Evolutionary conservation across 1,140 invertebrate genomes (phyloP), one percentile per base, ranked within the genome.

Genomic region (Bombus pyrosoma): DNA sequence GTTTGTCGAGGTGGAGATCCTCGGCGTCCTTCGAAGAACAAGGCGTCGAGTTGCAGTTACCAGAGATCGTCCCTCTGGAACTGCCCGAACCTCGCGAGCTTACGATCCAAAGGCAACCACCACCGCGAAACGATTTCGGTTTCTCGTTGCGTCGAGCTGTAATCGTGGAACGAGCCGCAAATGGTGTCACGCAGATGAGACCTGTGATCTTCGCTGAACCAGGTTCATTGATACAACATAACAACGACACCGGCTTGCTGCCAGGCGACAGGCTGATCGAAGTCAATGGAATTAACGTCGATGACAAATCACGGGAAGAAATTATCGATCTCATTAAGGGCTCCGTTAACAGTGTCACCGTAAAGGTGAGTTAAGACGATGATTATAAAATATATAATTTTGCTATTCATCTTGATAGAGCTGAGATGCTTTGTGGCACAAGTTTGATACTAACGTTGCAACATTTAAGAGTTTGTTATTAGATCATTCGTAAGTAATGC

Each of bases 171-270:
- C 95, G 97, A 32, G 90, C 92, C 59, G 91, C 94, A 10, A 93
- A 92, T 72, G 96, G 96, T 83, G 94, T 96, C 71, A 96, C 95
- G n/a, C 93, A 94, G 95, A 96, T 97, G 93, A 97, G 97, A 86
- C 96, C 97, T 53, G 98, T 99, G 5, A 98, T 98, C 74, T 98
- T 99, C 93, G 98, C 98, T 12, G 98, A 99, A 94, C 98, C 99
- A 2, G 98, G 98, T 59, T 97, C 96, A n/a, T 96, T 97, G 91
- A 96, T 97, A 47, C 97, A 97, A 76, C 96, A 97, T 90, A 96
- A 97, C 75, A 97, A 97, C 93, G 97, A 98, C 83, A 98, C 97
- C 37, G 98, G 97, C n/a, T 95, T 99, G 22, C 94, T 99, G 71
- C 98, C 99, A 62, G 99, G 99, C 18, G 99, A 99, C 95, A 96